Evolutionary conservation across 2,797 vertebrate species (phyloP).

Genomic region (Scarus forsteni): DNA sequence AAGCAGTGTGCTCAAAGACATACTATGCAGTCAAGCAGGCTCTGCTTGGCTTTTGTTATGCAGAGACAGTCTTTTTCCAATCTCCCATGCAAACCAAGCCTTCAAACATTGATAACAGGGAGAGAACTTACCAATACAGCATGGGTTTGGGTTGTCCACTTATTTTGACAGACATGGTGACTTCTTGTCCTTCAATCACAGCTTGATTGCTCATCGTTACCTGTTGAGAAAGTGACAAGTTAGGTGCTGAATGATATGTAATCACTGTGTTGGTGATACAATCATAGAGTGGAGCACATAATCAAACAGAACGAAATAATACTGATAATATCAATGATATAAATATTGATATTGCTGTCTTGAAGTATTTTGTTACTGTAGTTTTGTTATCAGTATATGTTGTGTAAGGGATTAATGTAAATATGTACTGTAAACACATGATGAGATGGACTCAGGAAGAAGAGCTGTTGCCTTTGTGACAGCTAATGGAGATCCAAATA

Average conservation of each 20-base stretch:
- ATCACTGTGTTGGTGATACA: slow-evolving; percentile 29
- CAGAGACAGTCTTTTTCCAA: background rate
- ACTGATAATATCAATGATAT: background rate
- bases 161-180: slow-evolving; percentile 91
- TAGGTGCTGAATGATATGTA: slow-evolving; percentile 35
- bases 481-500: no score
- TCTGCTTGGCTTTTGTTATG: background rate
- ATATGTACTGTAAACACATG: no score
- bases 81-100: slow-evolving; percentile 13
- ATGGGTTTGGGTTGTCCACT: slow-evolving; percentile 96
- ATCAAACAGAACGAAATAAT: slow-evolving; percentile 17
- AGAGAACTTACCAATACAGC: slow-evolving; percentile 92
- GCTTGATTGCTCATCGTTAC: slow-evolving; percentile 89
- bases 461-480: no score
- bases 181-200: slow-evolving; percentile 94
- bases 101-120: slow-evolving; percentile 7
- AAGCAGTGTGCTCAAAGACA: slow-evolving; percentile 29
- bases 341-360: no score
- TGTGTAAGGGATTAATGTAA: no score
- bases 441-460: no score
- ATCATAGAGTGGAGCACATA: slow-evolving; percentile 9
- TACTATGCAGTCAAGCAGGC: slow-evolving; percentile 9
- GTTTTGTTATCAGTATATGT: no score
- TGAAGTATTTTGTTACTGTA: no score
- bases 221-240: slow-evolving; percentile 75